A percentile compares a stretch with the other conserved stretches of the same genome.
phyloP scores from a whole-genome alignment of 2,113 vertebrate genomes.

The Cinclus mexicanus region DNA sequence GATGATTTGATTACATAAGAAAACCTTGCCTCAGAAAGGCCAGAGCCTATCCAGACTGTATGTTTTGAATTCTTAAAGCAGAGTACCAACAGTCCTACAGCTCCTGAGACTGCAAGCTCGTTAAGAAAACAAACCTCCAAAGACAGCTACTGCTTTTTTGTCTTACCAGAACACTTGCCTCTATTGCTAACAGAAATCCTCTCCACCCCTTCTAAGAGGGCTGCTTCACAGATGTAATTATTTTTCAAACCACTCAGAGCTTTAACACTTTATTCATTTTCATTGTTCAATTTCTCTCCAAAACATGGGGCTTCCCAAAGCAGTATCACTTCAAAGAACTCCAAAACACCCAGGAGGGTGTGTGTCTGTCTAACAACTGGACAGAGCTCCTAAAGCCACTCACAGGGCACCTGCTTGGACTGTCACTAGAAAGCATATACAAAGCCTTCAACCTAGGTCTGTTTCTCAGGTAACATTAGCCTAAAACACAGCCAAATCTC shows the following conservation, averaged over 20 bases:
- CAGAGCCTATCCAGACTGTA: background rate
- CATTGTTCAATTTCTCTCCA: background rate
- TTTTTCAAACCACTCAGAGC: background rate
- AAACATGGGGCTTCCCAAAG: background rate
- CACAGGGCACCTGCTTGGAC: background rate
- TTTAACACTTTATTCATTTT: background rate
- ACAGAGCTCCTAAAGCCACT: background rate
- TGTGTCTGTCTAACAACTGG: rapidly evolving
- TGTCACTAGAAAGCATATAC: background rate
- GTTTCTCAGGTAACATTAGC: background rate
- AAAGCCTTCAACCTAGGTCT: background rate
- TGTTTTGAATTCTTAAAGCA: background rate
- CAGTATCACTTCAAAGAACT: background rate
- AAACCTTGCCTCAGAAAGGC: background rate
- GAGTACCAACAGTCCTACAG: background rate
- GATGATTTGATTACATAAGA: background rate
- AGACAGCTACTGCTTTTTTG: background rate
- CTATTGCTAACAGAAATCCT: background rate
- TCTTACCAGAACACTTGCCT: background rate
- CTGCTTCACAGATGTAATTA: background rate
- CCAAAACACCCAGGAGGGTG: rapidly evolving
- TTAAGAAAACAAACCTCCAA: background rate
- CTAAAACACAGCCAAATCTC: background rate
- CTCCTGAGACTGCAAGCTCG: background rate
- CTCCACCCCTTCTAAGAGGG: background rate